Percentiles rank a stretch among this genome's conserved stretches.
phyloP scores from a whole-genome alignment of 1,140 invertebrate species.

The Goniozus legneri region DNA sequence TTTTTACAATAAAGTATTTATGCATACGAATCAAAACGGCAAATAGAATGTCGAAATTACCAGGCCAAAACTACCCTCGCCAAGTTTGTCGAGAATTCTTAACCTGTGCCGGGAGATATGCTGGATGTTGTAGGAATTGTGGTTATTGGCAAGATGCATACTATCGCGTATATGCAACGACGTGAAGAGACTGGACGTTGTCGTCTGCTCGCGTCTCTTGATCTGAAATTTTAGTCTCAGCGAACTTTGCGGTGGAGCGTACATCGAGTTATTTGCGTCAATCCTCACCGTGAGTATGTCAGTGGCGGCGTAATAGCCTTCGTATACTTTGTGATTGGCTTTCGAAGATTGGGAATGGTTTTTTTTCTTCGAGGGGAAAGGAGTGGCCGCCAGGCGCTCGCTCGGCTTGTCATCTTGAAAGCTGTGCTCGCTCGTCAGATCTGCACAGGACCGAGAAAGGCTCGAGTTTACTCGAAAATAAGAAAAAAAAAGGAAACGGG shows the following conservation, averaged over 20 bases:
- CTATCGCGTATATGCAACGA: conserved; percentile 67
- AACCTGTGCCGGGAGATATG: conserved; percentile 75
- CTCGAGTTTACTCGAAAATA: too few species aligned
- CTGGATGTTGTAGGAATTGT: conserved; percentile 40
- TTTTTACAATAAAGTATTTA: not conserved
- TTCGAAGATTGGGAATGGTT: conserved; percentile 32
- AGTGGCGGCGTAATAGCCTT: conserved; percentile 69
- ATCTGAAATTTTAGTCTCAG: conserved; percentile 45
- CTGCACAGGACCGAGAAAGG: too few species aligned
- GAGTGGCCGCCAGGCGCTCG: conserved; percentile 29
- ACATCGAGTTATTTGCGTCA: not conserved
- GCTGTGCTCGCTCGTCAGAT: conserved; percentile 34
- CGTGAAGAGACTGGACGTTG: conserved; percentile 58
- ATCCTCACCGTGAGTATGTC: conserved; percentile 66
- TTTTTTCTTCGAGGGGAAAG: conserved; percentile 33
- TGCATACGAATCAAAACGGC: not conserved
- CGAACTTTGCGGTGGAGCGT: not conserved
- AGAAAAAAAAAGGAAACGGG: not conserved
- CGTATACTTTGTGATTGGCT: conserved; percentile 54
- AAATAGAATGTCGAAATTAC: conserved; percentile 55
- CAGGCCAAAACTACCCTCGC: conserved; percentile 84
- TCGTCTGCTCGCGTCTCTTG: conserved; percentile 60
- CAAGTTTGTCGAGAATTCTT: conserved; percentile 79
- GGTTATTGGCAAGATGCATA: conserved; percentile 45
- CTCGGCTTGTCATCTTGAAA: conserved; percentile 30